Percentiles rank a stretch among this genome's conserved stretches.
Evolutionary conservation across 2,888 invertebrate genomes (phyloP).

Genomic region (Neuroscelio doddi): DNA sequence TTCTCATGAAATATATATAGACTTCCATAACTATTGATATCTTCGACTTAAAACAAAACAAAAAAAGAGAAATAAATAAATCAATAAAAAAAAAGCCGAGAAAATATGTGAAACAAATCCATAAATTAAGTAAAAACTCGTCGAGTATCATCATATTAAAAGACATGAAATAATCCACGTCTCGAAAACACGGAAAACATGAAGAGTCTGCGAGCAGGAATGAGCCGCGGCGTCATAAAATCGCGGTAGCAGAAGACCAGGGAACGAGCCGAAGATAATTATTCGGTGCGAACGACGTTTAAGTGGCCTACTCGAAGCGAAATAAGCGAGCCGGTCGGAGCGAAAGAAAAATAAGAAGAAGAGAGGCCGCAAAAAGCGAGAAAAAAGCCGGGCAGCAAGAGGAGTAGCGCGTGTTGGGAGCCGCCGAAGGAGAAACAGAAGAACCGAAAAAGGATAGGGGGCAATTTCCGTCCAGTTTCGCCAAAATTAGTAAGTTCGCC

Average conservation of each 20-base stretch:
- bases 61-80: too few relatives aligned
- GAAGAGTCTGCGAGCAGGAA: too few relatives aligned
- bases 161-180: too few relatives aligned
- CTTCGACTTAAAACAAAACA: too few relatives aligned
- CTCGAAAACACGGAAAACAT: too few relatives aligned
- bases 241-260: slow-evolving; percentile 12
- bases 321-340: slow-evolving; percentile 11
- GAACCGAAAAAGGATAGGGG: slow-evolving; percentile 18
- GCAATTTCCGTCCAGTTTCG: slow-evolving; percentile 33
- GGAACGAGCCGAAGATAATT: slow-evolving; percentile 12
- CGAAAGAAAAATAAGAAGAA: background rate
- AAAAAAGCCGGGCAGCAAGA: slow-evolving; percentile 11
- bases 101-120: too few relatives aligned
- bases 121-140: too few relatives aligned
- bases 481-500: slow-evolving; percentile 35
- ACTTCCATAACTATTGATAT: too few relatives aligned
- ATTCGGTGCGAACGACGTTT: slow-evolving; percentile 25
- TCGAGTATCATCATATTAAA: too few relatives aligned
- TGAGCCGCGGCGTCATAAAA: slow-evolving; percentile 9
- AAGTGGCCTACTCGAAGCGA: slow-evolving; percentile 17
- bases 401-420: slow-evolving; percentile 3
- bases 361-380: slow-evolving; percentile 15
- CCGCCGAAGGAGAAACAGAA: slow-evolving; percentile 2
- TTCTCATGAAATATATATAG: too few relatives aligned
- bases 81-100: too few relatives aligned